Base-by-base conservation (phyloP, 2,797 vertebrate species). In the Sebastes oblongus region DNA sequence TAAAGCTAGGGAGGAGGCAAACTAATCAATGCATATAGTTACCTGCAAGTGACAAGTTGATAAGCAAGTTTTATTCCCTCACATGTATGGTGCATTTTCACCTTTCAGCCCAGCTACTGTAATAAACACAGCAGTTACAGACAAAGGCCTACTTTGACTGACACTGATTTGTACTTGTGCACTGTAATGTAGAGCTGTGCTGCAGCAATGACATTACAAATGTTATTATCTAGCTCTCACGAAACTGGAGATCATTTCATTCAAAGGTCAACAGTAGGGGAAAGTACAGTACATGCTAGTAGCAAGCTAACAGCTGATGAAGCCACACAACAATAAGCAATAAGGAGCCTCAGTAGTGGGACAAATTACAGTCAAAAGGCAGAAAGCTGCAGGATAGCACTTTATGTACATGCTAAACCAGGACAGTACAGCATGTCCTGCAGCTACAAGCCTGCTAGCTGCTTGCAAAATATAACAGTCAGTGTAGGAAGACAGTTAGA, bases 241-340 rank as follows among this genome's bases (percentile, higher is more conserved):
- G 10, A 72, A 36, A 29, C 20, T 14, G 11, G 3, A 4, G 20
- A 32, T 25, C 16, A 24, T 10, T 18, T 9, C 20, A 46, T 16
- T 61, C n/a, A 34, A 2, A 12, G 34, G 27, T 66, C 12, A 64
- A 68, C 32, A 70, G 25, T 13, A 18, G 8, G 22, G 36, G 14
- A 67, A 82, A 83, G 74, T 76, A 60, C 46, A 79, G n/a, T 8
- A 4, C 7, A n/a, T 42, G 81, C 72, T 90, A 91, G 84, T 79
- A 56, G 58, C 13, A 72, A 66, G 91, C 86, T 93, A 93, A 92
- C 91, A 89, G 85, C 81, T 91, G 89, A 87, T 62, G 50, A 78
- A 74, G 24, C 16, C 10, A 24, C 54, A 20, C 1, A 36, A 34
- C 52, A 5, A 8, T 3, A 64, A 36, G 2, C 24, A 24, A 34